Base-by-base conservation (phyloP, 2,113 vertebrate genomes). In the Pterophyllum scalare region DNA sequence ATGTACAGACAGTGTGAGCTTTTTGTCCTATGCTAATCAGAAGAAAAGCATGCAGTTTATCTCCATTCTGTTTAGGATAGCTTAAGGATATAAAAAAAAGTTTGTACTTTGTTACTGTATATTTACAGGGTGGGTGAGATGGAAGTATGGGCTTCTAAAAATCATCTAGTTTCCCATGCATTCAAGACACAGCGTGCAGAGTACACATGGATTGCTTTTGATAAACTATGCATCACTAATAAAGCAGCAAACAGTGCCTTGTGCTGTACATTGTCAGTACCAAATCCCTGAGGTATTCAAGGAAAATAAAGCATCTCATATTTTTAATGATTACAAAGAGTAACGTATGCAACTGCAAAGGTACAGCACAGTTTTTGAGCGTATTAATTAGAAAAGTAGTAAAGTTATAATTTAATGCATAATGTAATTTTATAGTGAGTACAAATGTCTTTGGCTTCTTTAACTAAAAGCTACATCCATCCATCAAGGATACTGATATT, bases 401-500 rank as follows among this genome's bases (percentile, higher is more conserved):
- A 15, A 40, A 52, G 24, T 70, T 49, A 74, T 56, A 28, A 56
- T n/a, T n/a, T n/a, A n/a, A n/a, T n/a, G n/a, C n/a, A n/a, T n/a
- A n/a, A n/a, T n/a, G n/a, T n/a, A n/a, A n/a, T 15, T 17, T 12
- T 15, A 15, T 38, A 26, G 33, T 20, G 38, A 57, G 15, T 46
- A 22, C 20, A 81, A 83, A 80, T 11, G 4, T 35, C 14, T 79
- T 80, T 61, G 43, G 28, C 77, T 82, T 20, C 57, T 87, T 64
- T 61, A 10, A 75, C 80, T 77, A 81, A 77, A 92, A 89, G 54
- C 76, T 56, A 57, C 75, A 83, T 57, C 59, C 33, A 74, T 49
- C 26, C 0, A 87, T 87, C 83, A 91, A 87, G 83, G 89, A 83
- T 72, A 86, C 65, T 61, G 86, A 87, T 60, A 94, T 89, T 75